phyloP scores from a whole-genome alignment of 92 coral and sea anemone genomes.

The Zoanthus solanderi region DNA sequence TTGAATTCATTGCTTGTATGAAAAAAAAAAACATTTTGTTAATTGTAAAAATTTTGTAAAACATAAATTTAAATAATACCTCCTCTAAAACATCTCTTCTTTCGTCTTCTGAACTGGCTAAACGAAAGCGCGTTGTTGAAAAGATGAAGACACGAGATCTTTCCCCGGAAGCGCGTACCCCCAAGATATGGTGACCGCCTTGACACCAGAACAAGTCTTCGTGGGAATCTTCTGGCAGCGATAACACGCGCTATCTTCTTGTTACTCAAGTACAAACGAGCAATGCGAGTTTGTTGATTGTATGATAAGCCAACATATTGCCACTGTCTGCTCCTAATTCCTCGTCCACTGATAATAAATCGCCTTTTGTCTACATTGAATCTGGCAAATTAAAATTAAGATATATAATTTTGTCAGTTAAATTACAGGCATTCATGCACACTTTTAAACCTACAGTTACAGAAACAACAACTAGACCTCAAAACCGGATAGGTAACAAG shows the following conservation, averaged over 20 bases:
- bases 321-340: constrained; percentile 70
- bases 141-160: constrained; percentile 81
- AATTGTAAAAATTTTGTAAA: too few relatives aligned
- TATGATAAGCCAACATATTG: constrained; percentile 81
- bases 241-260: constrained; percentile 48
- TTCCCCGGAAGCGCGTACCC: constrained; percentile 73
- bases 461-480: too few relatives aligned
- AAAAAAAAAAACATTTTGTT: too few relatives aligned
- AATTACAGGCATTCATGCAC: background rate
- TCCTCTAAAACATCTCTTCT: constrained; percentile 81
- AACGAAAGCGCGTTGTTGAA: constrained; percentile 73
- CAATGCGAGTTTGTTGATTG: constrained; percentile 64
- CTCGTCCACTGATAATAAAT: constrained; percentile 53
- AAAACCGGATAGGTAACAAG: too few relatives aligned
- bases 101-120: constrained; percentile 84
- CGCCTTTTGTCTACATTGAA: constrained; percentile 38
- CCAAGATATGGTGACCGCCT: constrained; percentile 82
- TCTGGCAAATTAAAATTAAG: background rate
- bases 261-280: constrained; percentile 70
- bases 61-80: background rate
- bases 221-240: constrained; percentile 67
- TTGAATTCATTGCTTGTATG: too few relatives aligned
- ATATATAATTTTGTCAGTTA: background rate
- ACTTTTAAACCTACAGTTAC: too few relatives aligned
- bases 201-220: constrained; percentile 69